phyloP scores from a whole-genome alignment of 1,140 invertebrate genomes.

The Melipona quadrifasciata region DNA sequence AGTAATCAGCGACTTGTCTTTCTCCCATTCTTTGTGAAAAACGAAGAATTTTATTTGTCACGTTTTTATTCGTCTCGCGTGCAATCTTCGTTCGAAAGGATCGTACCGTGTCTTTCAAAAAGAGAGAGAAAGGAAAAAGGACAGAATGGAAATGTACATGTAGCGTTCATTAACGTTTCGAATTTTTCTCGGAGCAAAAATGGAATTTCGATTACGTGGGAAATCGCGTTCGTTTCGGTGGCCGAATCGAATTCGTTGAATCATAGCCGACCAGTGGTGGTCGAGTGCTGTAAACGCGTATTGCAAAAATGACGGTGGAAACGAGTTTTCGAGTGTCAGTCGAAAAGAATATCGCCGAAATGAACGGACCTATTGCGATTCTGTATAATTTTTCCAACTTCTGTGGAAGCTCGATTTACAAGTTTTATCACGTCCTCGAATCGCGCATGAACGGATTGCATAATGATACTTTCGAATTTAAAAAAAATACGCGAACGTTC shows the following conservation, averaged over 20 bases:
- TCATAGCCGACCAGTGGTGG: neutral
- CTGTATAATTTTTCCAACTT: neutral
- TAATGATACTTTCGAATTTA: too few species aligned
- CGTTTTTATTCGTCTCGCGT: neutral
- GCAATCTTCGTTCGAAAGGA: neutral
- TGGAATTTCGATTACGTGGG: slow-evolving; percentile 30
- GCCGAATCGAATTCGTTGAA: slow-evolving; percentile 33
- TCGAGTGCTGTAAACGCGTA: neutral
- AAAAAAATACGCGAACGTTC: too few species aligned
- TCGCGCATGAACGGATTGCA: neutral
- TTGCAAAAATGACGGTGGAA: slow-evolving; percentile 28
- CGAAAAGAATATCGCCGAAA: neutral
- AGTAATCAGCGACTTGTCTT: too few species aligned
- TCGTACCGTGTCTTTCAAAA: neutral
- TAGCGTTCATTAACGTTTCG: neutral
- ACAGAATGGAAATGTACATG: neutral
- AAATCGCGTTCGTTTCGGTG: slow-evolving; percentile 31
- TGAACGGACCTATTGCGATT: neutral
- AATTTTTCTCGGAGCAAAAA: slow-evolving; percentile 2
- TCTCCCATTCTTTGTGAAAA: neutral
- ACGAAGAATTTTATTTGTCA: neutral
- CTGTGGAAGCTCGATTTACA: neutral
- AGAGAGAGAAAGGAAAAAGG: neutral
- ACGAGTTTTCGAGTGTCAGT: slow-evolving; percentile 25
- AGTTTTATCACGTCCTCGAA: neutral